A percentile compares a stretch with the other conserved stretches of the same genome.
Conservation (phyloP, 2,797 vertebrate genomes). For the Otolemur crassicaudatus region DNA sequence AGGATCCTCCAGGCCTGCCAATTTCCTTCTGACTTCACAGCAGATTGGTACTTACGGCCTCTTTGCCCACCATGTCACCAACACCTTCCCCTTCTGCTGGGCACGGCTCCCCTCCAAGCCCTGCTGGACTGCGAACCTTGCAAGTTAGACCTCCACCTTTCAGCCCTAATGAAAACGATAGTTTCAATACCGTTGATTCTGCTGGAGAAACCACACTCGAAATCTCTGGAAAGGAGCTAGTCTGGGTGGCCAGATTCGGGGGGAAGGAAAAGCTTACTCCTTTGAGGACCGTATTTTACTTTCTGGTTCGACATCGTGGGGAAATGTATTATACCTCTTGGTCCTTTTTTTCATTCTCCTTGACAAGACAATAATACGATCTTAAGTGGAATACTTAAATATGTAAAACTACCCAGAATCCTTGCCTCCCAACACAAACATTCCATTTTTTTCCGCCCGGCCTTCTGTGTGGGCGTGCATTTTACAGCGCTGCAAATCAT, state of each 20-base stretch:
- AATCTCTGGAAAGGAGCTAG: neutral
- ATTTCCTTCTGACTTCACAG: neutral
- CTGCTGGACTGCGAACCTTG: accelerated
- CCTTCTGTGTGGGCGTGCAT: accelerated
- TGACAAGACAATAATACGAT: neutral
- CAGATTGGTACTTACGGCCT: neutral
- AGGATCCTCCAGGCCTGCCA: accelerated
- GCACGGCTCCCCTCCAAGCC: neutral
- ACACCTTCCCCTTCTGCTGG: neutral
- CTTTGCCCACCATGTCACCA: accelerated
- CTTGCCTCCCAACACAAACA: neutral
- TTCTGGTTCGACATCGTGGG: neutral
- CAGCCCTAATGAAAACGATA: neutral
- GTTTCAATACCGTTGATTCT: neutral
- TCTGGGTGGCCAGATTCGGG: neutral
- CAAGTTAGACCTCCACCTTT: neutral
- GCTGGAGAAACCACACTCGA: neutral
- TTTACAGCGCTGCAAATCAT: neutral
- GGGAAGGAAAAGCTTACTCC: neutral
- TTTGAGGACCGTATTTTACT: neutral
- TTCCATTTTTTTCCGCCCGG: neutral
- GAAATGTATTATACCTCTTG: neutral
- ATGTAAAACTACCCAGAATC: neutral
- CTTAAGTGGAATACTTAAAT: neutral
- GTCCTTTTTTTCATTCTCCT: neutral